These are phyloP conservation scores for Radopholus similis DNA, from an alignment of 1,140 invertebrate species.

Conservation along the genomic window DNA sequence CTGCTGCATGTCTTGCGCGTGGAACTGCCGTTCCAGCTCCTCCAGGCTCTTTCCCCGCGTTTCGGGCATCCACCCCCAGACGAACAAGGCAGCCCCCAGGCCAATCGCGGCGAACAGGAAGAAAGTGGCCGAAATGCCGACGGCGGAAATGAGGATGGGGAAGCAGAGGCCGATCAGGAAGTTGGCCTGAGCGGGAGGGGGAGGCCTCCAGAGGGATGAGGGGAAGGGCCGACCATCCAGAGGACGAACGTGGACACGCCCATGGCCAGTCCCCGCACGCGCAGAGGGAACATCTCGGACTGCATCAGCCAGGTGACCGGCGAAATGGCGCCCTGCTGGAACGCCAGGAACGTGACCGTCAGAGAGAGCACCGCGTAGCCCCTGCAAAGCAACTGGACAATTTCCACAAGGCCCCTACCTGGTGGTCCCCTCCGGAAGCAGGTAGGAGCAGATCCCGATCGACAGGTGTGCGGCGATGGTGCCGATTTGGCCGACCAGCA, in stretches of 20 bases:
- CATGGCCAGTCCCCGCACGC: conserved; percentile 2
- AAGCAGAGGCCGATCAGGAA: background rate
- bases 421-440: background rate
- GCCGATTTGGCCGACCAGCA: conserved; percentile 7
- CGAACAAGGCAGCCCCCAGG: background rate
- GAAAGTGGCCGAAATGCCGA: background rate
- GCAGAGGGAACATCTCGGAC: conserved; percentile 11
- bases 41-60: background rate
- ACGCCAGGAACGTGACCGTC: conserved; percentile 11
- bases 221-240: conserved; percentile 1
- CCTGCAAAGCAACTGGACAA: background rate
- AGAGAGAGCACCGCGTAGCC: conserved; percentile 5
- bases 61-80: conserved; percentile 2
- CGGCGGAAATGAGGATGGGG: background rate
- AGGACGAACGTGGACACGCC: conserved; percentile 2
- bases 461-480: background rate
- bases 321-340: conserved; percentile 15
- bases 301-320: conserved; percentile 14
- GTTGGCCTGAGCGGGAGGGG: background rate
- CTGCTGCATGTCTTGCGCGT: background rate
- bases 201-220: background rate
- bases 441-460: background rate
- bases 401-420: background rate
- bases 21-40: background rate
- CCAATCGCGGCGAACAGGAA: background rate